A percentile compares a stretch with the other conserved stretches of the same genome.
Conservation (phyloP, 2,888 invertebrate genomes). For the Drosophila paranaensis region DNA sequence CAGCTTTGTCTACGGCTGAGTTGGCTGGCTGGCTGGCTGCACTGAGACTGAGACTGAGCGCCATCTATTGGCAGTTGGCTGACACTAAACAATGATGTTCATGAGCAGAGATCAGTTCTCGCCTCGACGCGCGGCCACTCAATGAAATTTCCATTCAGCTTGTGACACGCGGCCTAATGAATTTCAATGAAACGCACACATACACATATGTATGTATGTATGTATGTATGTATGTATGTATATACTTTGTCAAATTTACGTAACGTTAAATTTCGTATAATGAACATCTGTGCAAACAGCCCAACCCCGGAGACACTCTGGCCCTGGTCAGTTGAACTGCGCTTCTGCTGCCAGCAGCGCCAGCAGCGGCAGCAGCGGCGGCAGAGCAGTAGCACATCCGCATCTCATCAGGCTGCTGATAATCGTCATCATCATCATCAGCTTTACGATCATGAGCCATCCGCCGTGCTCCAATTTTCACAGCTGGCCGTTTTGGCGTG, state of each 20-base stretch:
- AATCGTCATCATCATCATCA: conserved; percentile 4
- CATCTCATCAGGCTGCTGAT: conserved; percentile 28
- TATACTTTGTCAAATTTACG: conserved; percentile 70
- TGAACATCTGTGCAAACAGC: conserved; percentile 82
- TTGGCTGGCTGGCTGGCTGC: no score
- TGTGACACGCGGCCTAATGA: conserved; percentile 44
- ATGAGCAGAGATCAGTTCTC: conserved; percentile 42
- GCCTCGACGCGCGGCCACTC: conserved; percentile 30
- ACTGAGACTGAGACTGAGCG: conserved; percentile 47
- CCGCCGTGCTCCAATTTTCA: conserved; percentile 69
- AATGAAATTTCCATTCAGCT: conserved; percentile 55
- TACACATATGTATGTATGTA: neutral
- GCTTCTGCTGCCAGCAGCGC: conserved; percentile 20
- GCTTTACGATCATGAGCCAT: conserved; percentile 28
- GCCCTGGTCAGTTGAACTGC: conserved; percentile 61
- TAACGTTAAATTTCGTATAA: conserved; percentile 62
- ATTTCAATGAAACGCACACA: conserved; percentile 68
- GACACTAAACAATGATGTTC: conserved; percentile 34
- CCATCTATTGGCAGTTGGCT: conserved; percentile 63
- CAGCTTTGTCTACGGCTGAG: conserved; percentile 34
- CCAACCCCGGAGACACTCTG: neutral
- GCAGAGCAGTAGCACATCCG: conserved; percentile 45
- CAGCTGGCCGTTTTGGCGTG: conserved; percentile 60
- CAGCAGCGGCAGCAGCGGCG: neutral
- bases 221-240: no score